These are phyloP conservation scores for Pseudoips prasinana DNA, from an alignment of 2,888 invertebrate genomes.

Conservation along the genomic window DNA sequence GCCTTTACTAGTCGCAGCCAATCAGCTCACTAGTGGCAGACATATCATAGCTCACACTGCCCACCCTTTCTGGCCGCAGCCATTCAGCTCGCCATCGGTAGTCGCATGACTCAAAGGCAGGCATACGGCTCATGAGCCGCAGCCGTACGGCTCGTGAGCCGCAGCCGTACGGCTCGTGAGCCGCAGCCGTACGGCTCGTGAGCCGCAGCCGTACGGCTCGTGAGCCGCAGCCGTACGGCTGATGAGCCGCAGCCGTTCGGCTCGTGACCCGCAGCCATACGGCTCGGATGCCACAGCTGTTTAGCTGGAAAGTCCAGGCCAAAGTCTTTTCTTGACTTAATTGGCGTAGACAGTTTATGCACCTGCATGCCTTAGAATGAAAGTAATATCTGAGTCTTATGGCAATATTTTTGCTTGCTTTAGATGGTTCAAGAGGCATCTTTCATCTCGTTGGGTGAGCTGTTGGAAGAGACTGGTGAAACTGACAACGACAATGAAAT, in stretches of 20 bases:
- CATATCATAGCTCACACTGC: background rate
- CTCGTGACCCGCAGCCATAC: no score
- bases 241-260: no score
- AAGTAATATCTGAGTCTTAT: background rate
- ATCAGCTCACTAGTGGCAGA: background rate
- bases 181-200: slow-evolving; percentile 1
- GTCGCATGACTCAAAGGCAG: no score
- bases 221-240: background rate
- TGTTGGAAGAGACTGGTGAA: background rate
- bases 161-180: background rate
- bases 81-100: background rate
- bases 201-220: slow-evolving; percentile 1
- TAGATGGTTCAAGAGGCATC: background rate
- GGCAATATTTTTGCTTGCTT: background rate
- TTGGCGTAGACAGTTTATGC: no score
- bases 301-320: no score
- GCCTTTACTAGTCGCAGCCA: background rate
- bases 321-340: no score
- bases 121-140: background rate
- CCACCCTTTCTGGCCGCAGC: background rate
- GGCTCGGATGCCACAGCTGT: no score
- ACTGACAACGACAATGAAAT: background rate
- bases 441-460: background rate
- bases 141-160: slow-evolving; percentile 1
- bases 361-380: no score